phyloP scores from a whole-genome alignment of 2,888 invertebrate genomes.

The Germaria angustata region DNA sequence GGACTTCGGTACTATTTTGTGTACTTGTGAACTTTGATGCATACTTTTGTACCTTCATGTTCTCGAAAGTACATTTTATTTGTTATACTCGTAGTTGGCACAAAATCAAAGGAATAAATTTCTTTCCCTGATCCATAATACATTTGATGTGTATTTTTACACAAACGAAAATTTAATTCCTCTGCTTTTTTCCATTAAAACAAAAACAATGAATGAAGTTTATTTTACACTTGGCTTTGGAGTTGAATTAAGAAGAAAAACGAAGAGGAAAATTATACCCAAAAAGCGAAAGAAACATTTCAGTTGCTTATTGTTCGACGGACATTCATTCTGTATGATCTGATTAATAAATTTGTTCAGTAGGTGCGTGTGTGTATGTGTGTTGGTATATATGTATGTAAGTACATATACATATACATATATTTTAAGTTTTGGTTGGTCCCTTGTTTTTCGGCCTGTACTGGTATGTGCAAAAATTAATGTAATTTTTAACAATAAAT shows the following conservation, averaged over 20 bases:
- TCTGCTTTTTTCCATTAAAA: not conserved
- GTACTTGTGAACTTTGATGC: no score
- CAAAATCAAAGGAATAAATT: no score
- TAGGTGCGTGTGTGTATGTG: not conserved
- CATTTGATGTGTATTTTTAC: not conserved
- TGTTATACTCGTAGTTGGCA: no score
- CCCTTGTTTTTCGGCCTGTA: constrained; percentile 4
- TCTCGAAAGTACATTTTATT: no score
- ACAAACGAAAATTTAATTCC: not conserved
- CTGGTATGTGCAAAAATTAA: constrained; percentile 63
- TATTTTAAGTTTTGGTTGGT: constrained; percentile 18
- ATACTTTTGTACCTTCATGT: no score
- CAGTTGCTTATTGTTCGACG: not conserved
- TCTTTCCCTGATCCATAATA: no score
- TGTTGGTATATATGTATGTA: not conserved
- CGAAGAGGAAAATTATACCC: not conserved
- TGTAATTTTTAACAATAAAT: constrained; percentile 63
- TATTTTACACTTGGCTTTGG: constrained; percentile 51
- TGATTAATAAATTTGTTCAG: constrained; percentile 5
- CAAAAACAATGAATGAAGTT: constrained; percentile 58
- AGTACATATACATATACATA: no score
- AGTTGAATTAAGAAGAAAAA: not conserved
- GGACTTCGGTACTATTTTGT: no score
- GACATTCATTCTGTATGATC: constrained; percentile 3
- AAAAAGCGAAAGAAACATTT: not conserved